Conservation (phyloP, 2,113 vertebrate species). For the Lycaon pictus region DNA sequence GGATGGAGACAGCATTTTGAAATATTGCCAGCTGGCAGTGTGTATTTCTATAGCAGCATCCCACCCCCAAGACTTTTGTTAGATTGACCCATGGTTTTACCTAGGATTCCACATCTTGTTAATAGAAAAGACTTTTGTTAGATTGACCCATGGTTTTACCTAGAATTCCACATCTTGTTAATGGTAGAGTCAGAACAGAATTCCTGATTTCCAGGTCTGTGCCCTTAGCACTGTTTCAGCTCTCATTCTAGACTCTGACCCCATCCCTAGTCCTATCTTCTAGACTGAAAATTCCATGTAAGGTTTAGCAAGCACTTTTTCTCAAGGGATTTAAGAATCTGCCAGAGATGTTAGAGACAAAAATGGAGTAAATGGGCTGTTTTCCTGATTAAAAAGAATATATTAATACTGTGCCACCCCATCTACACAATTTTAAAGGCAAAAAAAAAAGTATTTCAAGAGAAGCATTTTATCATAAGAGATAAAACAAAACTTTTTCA, state of each 20-base stretch:
- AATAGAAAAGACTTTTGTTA: too few species aligned
- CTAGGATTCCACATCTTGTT: background rate
- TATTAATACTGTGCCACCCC: background rate
- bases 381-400: slow-evolving; percentile 49
- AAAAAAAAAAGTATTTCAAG: background rate
- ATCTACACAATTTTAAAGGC: background rate
- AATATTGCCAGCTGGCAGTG: background rate
- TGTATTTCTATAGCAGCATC: background rate
- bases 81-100: background rate
- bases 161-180: background rate
- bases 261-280: background rate
- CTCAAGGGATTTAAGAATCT: slow-evolving; percentile 14
- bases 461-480: slow-evolving; percentile 32
- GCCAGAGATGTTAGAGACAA: background rate
- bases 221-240: background rate
- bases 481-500: background rate
- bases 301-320: background rate
- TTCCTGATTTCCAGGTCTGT: background rate
- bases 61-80: background rate
- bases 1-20: background rate
- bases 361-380: background rate
- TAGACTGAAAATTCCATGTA: background rate
- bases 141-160: background rate
- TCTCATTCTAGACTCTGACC: background rate
- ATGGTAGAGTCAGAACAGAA: background rate